Conservation (phyloP, 2,797 vertebrate genomes). For the Alosa sapidissima region DNA sequence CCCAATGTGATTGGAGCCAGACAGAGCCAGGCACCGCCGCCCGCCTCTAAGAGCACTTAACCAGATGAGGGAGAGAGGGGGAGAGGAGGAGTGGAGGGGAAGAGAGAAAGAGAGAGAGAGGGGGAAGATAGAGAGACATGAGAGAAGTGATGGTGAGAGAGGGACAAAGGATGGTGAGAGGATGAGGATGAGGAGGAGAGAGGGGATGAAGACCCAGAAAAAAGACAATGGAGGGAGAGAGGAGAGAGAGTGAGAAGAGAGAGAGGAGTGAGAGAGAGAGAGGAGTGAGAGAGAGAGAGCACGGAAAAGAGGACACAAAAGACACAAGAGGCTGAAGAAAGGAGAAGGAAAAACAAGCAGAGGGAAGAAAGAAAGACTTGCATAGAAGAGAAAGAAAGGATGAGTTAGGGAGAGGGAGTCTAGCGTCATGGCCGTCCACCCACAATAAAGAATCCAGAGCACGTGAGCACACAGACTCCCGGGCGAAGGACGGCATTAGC, state of each 20-base stretch:
- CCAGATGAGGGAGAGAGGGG: slow-evolving; percentile 60
- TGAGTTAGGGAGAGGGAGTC: neutral
- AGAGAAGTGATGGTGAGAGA: slow-evolving; percentile 6
- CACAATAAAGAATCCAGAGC: neutral
- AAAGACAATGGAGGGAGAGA: slow-evolving; percentile 44
- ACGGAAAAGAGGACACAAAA: neutral
- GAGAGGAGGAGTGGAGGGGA: neutral
- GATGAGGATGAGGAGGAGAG: slow-evolving; percentile 1
- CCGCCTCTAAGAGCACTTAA: slow-evolving; percentile 69
- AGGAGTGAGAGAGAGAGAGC: neutral
- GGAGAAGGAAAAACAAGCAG: neutral
- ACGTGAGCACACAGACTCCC: too few relatives aligned
- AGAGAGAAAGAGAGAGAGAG: neutral
- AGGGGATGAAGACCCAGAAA: slow-evolving; percentile 58
- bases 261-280: neutral
- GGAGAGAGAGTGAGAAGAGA: slow-evolving; percentile 44
- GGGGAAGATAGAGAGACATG: slow-evolving; percentile 20
- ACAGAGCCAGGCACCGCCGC: slow-evolving; percentile 58
- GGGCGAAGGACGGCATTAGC: too few relatives aligned
- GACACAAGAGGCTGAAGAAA: slow-evolving; percentile 12
- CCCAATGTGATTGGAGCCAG: slow-evolving; percentile 59
- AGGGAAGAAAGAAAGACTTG: slow-evolving; percentile 24
- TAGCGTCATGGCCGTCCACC: neutral
- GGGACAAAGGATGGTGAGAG: slow-evolving; percentile 47
- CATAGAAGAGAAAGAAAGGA: neutral